A percentile compares a stretch with the other conserved stretches of the same genome.
Evolutionary conservation across 1,140 invertebrate species (phyloP).

Genomic region (Drosophila tropicalis): DNA sequence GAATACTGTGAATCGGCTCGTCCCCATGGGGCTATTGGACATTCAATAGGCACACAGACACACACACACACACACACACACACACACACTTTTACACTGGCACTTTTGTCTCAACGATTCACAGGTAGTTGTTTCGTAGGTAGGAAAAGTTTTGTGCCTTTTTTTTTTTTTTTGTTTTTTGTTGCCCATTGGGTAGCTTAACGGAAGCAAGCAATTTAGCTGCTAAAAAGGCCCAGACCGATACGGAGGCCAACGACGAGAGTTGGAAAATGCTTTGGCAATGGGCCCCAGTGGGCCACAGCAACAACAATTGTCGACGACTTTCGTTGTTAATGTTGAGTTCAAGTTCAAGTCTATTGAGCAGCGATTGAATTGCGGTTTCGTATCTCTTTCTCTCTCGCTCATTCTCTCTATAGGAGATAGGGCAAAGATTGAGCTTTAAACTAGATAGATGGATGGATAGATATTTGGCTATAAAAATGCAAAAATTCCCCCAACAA

Average conservation of each 20-base stretch:
- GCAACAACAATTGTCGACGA: not conserved
- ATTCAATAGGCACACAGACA: slow-evolving; percentile 54
- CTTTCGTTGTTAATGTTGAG: not conserved
- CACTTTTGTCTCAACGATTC: slow-evolving; percentile 57
- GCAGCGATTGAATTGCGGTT: slow-evolving; percentile 44
- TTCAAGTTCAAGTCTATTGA: slow-evolving; percentile 34
- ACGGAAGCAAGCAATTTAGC: slow-evolving; percentile 79
- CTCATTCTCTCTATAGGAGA: too few species aligned
- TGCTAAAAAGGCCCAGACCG: slow-evolving; percentile 69
- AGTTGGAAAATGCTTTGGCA: too few species aligned
- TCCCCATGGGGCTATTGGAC: slow-evolving; percentile 60
- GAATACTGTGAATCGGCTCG: slow-evolving; percentile 12
- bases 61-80: slow-evolving; percentile 37
- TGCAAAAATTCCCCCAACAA: not conserved
- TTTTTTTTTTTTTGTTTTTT: slow-evolving; percentile 16
- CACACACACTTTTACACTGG: slow-evolving; percentile 47
- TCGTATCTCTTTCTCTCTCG: not conserved
- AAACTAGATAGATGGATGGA: not conserved
- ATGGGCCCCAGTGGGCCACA: not conserved
- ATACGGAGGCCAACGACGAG: slow-evolving; percentile 16
- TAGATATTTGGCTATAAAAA: slow-evolving; percentile 1
- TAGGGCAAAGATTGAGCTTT: not conserved
- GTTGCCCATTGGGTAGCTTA: slow-evolving; percentile 67
- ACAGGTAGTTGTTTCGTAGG: slow-evolving; percentile 36
- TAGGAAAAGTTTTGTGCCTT: slow-evolving; percentile 47